Evolutionary conservation across 2,888 invertebrate genomes (phyloP).

Genomic region (Aleiodes leptofemur): DNA sequence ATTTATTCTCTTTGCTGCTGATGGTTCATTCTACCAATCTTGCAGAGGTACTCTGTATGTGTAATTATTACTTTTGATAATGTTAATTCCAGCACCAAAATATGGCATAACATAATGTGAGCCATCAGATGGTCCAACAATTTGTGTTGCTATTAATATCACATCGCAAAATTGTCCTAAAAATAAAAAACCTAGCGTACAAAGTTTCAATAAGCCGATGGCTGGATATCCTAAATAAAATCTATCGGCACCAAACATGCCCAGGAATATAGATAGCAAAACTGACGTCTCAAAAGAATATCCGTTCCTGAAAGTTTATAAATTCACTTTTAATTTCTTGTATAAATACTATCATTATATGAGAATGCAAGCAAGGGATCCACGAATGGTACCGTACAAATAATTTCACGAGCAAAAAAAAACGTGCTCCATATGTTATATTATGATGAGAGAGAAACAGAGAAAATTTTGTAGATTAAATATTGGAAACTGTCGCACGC

Average conservation of each 20-base stretch:
- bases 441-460: too few species aligned
- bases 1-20: too few species aligned
- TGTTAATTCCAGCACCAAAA: conserved; percentile 91
- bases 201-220: conserved; percentile 94
- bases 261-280: conserved; percentile 95
- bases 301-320: conserved; percentile 85
- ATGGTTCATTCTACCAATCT: conserved; percentile 80
- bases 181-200: conserved; percentile 97
- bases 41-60: conserved; percentile 88
- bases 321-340: not conserved
- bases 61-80: conserved; percentile 88
- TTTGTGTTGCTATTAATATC: conserved; percentile 95
- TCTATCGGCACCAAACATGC: conserved; percentile 98
- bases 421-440: too few species aligned
- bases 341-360: too few species aligned
- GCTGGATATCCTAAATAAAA: conserved; percentile 99
- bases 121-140: conserved; percentile 95
- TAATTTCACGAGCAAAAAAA: too few species aligned
- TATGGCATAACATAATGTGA: conserved; percentile 95
- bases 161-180: conserved; percentile 96
- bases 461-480: too few species aligned
- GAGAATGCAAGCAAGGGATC: too few species aligned
- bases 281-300: conserved; percentile 95
- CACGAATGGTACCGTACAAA: too few species aligned
- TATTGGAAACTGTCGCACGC: too few species aligned